Percentiles rank a stretch among this genome's conserved stretches.
Evolutionary conservation across 2,888 invertebrate genomes (phyloP).

Genomic region (Ophonus ardosiacus): DNA sequence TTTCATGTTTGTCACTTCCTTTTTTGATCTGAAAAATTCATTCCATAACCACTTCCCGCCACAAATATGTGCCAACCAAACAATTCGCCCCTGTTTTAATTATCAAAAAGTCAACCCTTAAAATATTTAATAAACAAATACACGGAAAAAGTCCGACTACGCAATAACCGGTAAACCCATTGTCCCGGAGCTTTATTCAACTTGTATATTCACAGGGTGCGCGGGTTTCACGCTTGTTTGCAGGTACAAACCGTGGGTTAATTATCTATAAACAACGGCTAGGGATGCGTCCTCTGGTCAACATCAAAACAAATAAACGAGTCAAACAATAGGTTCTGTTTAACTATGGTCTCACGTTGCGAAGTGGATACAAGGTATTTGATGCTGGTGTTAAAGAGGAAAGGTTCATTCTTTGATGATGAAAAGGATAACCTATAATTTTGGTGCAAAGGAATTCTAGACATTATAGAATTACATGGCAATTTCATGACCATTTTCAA

Average conservation of each 20-base stretch:
- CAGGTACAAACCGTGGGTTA: slow-evolving; percentile 51
- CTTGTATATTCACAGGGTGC: background rate
- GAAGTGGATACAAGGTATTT: background rate
- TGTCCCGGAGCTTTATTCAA: background rate
- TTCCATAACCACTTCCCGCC: background rate
- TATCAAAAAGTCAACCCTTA: background rate
- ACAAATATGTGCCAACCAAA: background rate
- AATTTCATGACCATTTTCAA: background rate
- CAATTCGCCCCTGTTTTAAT: background rate
- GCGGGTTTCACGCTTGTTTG: slow-evolving; percentile 14
- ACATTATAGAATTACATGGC: background rate
- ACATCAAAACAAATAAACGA: slow-evolving; percentile 53
- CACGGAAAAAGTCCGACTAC: slow-evolving; percentile 7
- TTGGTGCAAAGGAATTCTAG: background rate
- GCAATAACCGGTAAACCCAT: slow-evolving; percentile 10
- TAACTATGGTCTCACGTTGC: slow-evolving; percentile 13
- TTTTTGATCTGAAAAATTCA: background rate
- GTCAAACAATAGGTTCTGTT: slow-evolving; percentile 49
- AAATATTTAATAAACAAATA: slow-evolving; percentile 37
- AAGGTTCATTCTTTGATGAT: background rate
- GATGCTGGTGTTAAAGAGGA: background rate
- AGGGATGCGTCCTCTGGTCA: slow-evolving; percentile 29
- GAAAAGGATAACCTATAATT: background rate
- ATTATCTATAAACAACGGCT: slow-evolving; percentile 52
- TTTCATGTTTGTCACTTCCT: background rate